Evolutionary conservation across 2,797 vertebrate species (phyloP).

Genomic region (Arctocebus calabarensis): DNA sequence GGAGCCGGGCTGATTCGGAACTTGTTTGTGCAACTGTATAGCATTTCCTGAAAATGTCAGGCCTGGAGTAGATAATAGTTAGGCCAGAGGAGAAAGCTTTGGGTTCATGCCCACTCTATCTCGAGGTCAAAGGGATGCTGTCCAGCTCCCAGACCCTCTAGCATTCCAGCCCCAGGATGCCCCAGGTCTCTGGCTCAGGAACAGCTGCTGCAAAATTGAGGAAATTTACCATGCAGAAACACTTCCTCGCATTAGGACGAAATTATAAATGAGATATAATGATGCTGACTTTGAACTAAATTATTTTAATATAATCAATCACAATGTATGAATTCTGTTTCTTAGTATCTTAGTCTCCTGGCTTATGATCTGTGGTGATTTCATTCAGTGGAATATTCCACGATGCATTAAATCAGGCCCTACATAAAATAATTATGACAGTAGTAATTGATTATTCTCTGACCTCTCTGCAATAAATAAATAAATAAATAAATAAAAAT

Average conservation of each 20-base stretch:
- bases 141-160: neutral
- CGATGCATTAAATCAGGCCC: slow-evolving; percentile 30
- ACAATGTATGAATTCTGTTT: slow-evolving; percentile 37
- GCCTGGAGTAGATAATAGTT: neutral
- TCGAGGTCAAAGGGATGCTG: neutral
- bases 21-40: neutral
- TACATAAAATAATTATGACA: slow-evolving; percentile 60
- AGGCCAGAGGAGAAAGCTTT: neutral
- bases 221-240: slow-evolving; percentile 56
- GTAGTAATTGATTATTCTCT: slow-evolving; percentile 31
- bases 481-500: neutral
- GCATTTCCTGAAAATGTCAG: slow-evolving; percentile 26
- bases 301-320: slow-evolving; percentile 76
- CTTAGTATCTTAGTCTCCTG: slow-evolving; percentile 43
- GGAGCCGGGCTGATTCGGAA: slow-evolving; percentile 59
- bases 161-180: neutral
- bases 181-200: neutral
- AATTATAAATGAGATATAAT: slow-evolving; percentile 65
- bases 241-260: slow-evolving; percentile 61
- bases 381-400: slow-evolving; percentile 58
- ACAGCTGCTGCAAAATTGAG: slow-evolving; percentile 49
- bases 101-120: neutral
- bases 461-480: slow-evolving; percentile 50
- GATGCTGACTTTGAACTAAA: slow-evolving; percentile 68
- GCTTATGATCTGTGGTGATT: slow-evolving; percentile 2